Base-by-base conservation (phyloP, 1,140 invertebrate species). In the Euborellia annulipes region DNA sequence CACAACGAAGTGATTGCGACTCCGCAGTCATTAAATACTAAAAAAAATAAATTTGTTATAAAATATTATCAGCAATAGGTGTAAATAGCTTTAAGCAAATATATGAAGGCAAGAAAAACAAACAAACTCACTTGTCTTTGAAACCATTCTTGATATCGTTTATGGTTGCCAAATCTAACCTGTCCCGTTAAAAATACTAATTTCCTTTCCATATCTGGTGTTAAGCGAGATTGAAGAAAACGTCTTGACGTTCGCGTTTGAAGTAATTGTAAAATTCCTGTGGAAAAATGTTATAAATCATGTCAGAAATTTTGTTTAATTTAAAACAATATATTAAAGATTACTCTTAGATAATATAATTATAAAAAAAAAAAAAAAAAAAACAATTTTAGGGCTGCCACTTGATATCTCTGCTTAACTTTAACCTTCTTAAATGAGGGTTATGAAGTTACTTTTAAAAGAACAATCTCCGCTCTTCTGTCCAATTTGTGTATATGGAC, bases 111-210 rank as follows among this genome's bases (percentile, higher is more conserved):
- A n/a, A n/a, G n/a, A n/a, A n/a, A n/a, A n/a, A n/a, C n/a, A n/a
- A n/a, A n/a, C n/a, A n/a, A 9, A 48, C 48, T 54, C 57, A 76
- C 73, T 68, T 75, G 73, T 56, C 85, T 75, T 65, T 96, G 92
- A 71, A 97, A 96, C 93, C 93, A 98, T 61, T 97, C 93, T 64
- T 97, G 93, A 62, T 97, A 97, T 45, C 91, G 75, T 68, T 96
- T 96, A 56, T 97, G 92, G 58, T 90, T 82, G n/a, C 92, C 92
- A 69, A 97, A 96, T 56, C 87, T 74, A 9, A 95, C 91, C 60
- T 88, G 81, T 43, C 84, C 83, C 11, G 91, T 93, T 14, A 98
- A 66, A 65, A 95, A 97, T 1, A 84, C 79, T 40, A 96, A 68
- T 69, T 97, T 97, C 52, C 82, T 79, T 62, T 98, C 94, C 88